phyloP scores from a whole-genome alignment of 2,888 invertebrate species.

The Tinea pellionella region DNA sequence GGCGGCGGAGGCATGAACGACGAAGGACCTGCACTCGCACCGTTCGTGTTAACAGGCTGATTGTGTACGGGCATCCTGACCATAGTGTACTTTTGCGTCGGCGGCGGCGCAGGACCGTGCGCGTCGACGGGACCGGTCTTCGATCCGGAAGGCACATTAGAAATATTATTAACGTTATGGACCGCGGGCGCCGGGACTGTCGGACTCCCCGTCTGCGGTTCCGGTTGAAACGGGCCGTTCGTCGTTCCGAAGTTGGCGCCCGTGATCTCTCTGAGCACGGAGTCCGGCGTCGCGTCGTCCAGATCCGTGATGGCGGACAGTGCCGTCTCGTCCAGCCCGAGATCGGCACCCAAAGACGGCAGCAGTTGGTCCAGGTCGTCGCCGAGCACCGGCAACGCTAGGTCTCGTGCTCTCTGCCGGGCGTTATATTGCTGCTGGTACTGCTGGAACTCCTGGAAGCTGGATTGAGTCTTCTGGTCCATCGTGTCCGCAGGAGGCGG shows the following conservation, averaged over 20 bases:
- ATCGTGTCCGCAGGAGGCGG: constrained; percentile 62
- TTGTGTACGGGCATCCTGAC: not conserved
- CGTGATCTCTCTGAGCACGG: constrained; percentile 16
- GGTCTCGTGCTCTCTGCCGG: constrained; percentile 61
- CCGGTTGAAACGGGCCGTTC: constrained; percentile 16
- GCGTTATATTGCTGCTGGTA: constrained; percentile 75
- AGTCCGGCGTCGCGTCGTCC: constrained; percentile 23
- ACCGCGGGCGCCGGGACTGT: constrained; percentile 25
- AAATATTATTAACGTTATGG: constrained; percentile 17
- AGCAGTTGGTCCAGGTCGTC: constrained; percentile 76
- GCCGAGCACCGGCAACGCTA: constrained; percentile 50
- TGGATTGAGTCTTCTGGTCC: constrained; percentile 73
- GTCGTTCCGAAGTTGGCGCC: constrained; percentile 10
- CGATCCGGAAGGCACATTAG: constrained; percentile 31
- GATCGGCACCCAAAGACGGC: constrained; percentile 71
- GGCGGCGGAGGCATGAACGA: not conserved
- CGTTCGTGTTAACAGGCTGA: not conserved
- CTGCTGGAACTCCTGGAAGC: constrained; percentile 71
- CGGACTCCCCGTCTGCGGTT: constrained; percentile 23
- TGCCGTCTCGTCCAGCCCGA: constrained; percentile 56
- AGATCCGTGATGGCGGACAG: constrained; percentile 49
- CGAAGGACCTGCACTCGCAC: not conserved
- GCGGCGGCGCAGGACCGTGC: not conserved
- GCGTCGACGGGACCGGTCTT: constrained; percentile 16
- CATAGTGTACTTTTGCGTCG: not conserved